Evolutionary conservation across 37 sponge, comb jelly and placozoan genomes (phyloP).

Genomic region (Ephydatia muelleri): DNA sequence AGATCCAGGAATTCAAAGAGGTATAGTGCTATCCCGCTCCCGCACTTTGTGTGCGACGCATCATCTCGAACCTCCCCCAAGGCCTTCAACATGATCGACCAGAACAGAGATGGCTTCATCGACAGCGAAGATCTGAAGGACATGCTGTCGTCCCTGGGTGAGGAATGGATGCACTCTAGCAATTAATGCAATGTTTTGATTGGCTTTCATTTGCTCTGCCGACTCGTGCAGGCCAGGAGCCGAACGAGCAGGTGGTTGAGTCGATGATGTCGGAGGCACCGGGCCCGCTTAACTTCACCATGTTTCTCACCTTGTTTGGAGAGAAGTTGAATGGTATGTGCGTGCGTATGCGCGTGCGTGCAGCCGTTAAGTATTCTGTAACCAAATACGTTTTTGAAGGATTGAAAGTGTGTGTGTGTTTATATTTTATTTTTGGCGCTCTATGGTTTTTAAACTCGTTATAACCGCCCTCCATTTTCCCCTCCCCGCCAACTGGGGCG

Average conservation of each 20-base stretch:
- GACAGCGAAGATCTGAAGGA: slow-evolving; percentile 94
- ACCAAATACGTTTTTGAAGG: too few species aligned
- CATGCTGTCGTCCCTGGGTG: slow-evolving; percentile 94
- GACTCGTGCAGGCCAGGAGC: slow-evolving; percentile 83
- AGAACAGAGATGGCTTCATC: slow-evolving; percentile 95
- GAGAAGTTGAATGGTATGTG: slow-evolving; percentile 93
- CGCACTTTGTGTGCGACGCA: not conserved
- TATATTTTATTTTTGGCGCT: not conserved
- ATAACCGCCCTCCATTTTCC: too few species aligned
- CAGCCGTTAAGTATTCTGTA: too few species aligned
- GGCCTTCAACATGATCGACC: slow-evolving; percentile 99
- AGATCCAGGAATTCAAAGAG: slow-evolving; percentile 99
- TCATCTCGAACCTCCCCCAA: not conserved
- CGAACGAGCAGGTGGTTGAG: slow-evolving; percentile 80
- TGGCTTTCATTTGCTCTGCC: not conserved
- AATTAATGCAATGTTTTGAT: not conserved
- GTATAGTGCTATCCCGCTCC: slow-evolving; percentile 18
- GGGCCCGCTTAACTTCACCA: slow-evolving; percentile 99
- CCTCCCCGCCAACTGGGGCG: too few species aligned
- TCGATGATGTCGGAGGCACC: slow-evolving; percentile 94
- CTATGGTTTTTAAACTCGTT: too few species aligned
- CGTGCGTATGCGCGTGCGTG: not conserved
- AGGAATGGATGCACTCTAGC: not conserved
- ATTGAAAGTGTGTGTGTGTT: not conserved
- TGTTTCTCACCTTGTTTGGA: slow-evolving; percentile 98